phyloP scores from a whole-genome alignment of 2,113 vertebrate genomes.

The Theristicus caerulescens region DNA sequence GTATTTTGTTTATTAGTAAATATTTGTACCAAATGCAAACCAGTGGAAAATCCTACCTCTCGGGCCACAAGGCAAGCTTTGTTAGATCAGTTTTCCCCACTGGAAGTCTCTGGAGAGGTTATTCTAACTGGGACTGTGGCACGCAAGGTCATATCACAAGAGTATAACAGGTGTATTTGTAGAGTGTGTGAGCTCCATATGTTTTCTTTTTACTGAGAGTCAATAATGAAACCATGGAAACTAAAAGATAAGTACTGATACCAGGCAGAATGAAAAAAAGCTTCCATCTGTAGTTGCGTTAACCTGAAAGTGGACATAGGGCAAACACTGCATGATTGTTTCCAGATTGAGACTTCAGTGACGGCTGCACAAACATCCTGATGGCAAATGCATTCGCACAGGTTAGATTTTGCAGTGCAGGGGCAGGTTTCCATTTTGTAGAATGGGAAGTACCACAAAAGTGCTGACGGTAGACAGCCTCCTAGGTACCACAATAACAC shows the following conservation, averaged over 20 bases:
- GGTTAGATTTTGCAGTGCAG: not conserved
- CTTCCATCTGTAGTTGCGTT: not conserved
- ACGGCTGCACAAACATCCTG: not conserved
- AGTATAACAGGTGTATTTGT: conserved; percentile 20
- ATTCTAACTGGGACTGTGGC: not conserved
- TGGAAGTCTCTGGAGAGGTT: not conserved
- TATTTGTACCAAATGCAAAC: not conserved
- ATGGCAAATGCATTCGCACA: not conserved
- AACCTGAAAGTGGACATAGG: conserved; percentile 14
- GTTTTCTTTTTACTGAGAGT: conserved; percentile 19
- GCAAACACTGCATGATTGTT: not conserved
- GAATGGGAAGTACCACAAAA: not conserved
- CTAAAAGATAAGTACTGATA: conserved; percentile 11
- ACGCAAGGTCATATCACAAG: not conserved
- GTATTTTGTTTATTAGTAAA: not conserved
- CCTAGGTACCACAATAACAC: not conserved
- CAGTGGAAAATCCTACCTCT: not conserved
- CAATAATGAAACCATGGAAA: conserved; percentile 60
- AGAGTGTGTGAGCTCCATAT: not conserved
- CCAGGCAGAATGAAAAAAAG: not conserved
- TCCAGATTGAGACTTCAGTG: not conserved
- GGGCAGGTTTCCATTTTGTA: not conserved
- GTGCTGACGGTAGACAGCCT: not conserved
- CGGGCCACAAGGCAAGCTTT: not conserved
- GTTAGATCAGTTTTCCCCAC: not conserved